Base-by-base conservation (phyloP, 2,888 invertebrate species). In the Alsophila aescularia region DNA sequence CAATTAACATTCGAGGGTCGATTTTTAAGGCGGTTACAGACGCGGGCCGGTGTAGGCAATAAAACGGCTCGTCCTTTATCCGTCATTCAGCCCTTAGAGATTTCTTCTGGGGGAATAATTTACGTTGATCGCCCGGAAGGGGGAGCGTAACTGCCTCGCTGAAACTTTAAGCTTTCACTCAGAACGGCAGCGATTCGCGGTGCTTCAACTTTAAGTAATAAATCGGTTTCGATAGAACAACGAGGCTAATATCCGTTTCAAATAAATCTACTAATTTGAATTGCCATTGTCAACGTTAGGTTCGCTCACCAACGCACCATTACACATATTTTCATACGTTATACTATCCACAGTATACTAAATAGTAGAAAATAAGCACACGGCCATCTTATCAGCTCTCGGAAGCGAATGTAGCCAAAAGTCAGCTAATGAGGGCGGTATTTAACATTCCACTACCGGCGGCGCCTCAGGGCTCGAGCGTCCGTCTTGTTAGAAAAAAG, bases 131-230 rank as follows among this genome's bases (percentile, higher is more conserved):
- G 89, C 69, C 79, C 81, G 77, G 83, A 86, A 85, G 89, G 89
- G n/a, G 89, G 87, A 87, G 83, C 84, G 87, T 85, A 87, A 90
- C 88, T 89, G 88, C 89, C 86, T 87, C 81, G 86, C 85, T 87
- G 88, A 90, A 90, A 90, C 90, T 90, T 90, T 89, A 89, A 90
- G 90, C 89, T 87, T 88, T 86, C 87, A 85, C 84, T 88, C 85
- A 85, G 83, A 83, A 83, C 79, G 79, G 83, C 80, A 81, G 81
- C 83, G 87, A 87, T 83, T 87, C 87, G 81, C 82, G 83, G 83
- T 80, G 81, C 81, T 83, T 81, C 79, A 89, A 90, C 82, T 89
- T 88, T 74, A 70, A 77, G 79, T 83, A 85, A 90, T 87, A 87
- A 89, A 90, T 89, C 78, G 78, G 75, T 73, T 87, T 82, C 84